phyloP scores from a whole-genome alignment of 1,140 invertebrate species.

The Bombus confusus region DNA sequence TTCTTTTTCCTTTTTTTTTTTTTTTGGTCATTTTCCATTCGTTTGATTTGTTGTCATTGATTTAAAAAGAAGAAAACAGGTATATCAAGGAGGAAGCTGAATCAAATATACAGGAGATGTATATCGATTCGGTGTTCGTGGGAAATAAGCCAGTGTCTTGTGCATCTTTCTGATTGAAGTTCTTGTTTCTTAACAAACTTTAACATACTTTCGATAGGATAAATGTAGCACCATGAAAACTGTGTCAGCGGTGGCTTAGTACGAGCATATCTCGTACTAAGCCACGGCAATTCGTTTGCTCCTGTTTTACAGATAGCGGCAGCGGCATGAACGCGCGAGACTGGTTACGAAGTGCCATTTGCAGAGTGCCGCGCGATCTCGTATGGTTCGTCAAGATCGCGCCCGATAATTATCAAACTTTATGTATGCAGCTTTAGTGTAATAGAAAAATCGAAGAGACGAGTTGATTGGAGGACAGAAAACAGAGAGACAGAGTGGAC shows the following conservation, averaged over 20 bases:
- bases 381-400: conserved; percentile 50
- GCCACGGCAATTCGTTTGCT: conserved; percentile 58
- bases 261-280: conserved; percentile 45
- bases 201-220: not conserved
- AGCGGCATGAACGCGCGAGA: conserved; percentile 63
- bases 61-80: not conserved
- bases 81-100: not conserved
- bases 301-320: conserved; percentile 63
- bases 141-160: conserved; percentile 43
- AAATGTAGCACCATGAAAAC: conserved; percentile 57
- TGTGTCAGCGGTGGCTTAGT: conserved; percentile 58
- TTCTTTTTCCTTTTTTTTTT: not conserved
- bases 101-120: not conserved
- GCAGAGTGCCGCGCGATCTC: conserved; percentile 59
- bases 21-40: no score
- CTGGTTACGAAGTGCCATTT: conserved; percentile 64
- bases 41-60: not conserved
- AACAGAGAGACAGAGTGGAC: conserved; percentile 15
- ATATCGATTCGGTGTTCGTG: not conserved
- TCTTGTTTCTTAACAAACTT: not conserved
- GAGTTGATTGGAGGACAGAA: not conserved
- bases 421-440: conserved; percentile 49
- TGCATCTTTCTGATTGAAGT: conserved; percentile 33
- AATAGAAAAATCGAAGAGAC: conserved; percentile 14
- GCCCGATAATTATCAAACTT: conserved; percentile 42